Conservation (phyloP, 53 echinoderm and acorn worm genomes). For the Paelopatides confundens region DNA sequence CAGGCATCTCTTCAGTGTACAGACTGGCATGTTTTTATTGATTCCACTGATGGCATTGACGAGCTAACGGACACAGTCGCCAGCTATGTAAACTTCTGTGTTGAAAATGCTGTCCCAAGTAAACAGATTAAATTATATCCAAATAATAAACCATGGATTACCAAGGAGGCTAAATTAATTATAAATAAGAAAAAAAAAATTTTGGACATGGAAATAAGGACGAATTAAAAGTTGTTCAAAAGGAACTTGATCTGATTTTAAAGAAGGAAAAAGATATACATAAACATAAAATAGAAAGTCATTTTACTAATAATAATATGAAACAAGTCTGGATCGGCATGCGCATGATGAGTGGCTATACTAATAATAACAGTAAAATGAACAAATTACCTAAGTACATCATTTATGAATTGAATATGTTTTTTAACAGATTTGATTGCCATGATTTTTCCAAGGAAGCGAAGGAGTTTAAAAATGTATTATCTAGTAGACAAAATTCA, state of each 20-base stretch:
- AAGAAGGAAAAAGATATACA: not conserved
- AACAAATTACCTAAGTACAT: slow-evolving; percentile 15
- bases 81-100: slow-evolving; percentile 46
- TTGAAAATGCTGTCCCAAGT: slow-evolving; percentile 30
- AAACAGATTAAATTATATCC: slow-evolving; percentile 52
- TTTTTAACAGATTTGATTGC: slow-evolving; percentile 32
- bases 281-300: not conserved
- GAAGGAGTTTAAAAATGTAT: not conserved
- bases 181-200: slow-evolving; percentile 30
- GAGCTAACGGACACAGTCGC: slow-evolving; percentile 15
- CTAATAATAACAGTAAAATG: not conserved
- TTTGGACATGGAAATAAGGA: slow-evolving; percentile 20
- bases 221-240: slow-evolving; percentile 17
- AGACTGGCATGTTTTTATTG: slow-evolving; percentile 22
- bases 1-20: not conserved
- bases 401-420: not conserved
- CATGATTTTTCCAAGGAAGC: slow-evolving; percentile 15
- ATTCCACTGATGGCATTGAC: slow-evolving; percentile 19
- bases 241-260: not conserved
- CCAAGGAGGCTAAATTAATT: slow-evolving; percentile 13
- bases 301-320: slow-evolving; percentile 30
- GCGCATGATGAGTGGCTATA: slow-evolving; percentile 28
- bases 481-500: not conserved
- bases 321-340: slow-evolving; percentile 37
- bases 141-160: slow-evolving; percentile 57